Conservation (phyloP, 2,888 invertebrate species). For the Unio delphinus region DNA sequence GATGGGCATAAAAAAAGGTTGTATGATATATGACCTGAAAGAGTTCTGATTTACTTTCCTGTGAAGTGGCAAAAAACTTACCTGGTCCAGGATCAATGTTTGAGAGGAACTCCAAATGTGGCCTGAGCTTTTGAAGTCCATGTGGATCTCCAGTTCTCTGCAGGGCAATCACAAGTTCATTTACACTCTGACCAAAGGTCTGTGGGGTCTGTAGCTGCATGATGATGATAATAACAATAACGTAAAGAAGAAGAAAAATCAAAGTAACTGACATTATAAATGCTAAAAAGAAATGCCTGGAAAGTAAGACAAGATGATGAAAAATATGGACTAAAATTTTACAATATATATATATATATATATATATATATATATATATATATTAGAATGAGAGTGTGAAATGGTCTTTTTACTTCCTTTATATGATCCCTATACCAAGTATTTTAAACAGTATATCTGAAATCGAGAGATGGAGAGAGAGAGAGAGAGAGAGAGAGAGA, state of each 20-base stretch:
- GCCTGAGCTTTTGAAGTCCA: slow-evolving; percentile 83
- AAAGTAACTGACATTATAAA: background rate
- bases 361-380: no score
- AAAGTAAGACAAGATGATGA: no score
- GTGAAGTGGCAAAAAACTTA: slow-evolving; percentile 55
- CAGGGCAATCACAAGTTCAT: slow-evolving; percentile 90
- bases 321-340: no score
- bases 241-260: slow-evolving; percentile 4
- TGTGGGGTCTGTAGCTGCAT: slow-evolving; percentile 91
- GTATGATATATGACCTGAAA: background rate
- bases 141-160: slow-evolving; percentile 92
- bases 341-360: no score
- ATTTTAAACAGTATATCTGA: no score
- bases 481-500: no score
- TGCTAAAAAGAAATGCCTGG: no score
- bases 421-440: no score
- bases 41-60: background rate
- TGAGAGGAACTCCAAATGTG: slow-evolving; percentile 87
- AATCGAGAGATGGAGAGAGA: no score
- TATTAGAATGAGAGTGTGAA: no score
- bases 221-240: no score
- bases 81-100: slow-evolving; percentile 89
- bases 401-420: no score
- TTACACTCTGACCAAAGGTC: slow-evolving; percentile 89
- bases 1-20: background rate